Evolutionary conservation across 2,888 invertebrate species (phyloP).

Genomic region (Drosophila suboccidentalis): DNA sequence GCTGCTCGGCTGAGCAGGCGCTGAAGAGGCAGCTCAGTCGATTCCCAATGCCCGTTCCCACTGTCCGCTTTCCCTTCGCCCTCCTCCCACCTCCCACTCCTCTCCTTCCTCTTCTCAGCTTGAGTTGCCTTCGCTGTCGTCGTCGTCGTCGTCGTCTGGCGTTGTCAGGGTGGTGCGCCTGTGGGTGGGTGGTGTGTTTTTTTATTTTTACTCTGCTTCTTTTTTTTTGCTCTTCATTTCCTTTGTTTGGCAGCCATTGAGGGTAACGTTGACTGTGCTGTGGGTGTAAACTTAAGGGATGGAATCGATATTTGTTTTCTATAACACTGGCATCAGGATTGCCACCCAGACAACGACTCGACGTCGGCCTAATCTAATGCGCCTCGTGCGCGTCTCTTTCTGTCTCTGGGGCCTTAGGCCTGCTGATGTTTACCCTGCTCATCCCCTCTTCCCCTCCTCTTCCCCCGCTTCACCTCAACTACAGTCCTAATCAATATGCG

Average conservation of each 20-base stretch:
- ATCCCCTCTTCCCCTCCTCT: constrained; percentile 1
- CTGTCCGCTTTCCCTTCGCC: constrained; percentile 18
- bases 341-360: constrained; percentile 44
- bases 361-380: constrained; percentile 76
- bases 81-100: constrained; percentile 15
- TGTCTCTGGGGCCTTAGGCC: constrained; percentile 64
- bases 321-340: constrained; percentile 64
- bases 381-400: constrained; percentile 73
- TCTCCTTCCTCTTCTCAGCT: constrained; percentile 14
- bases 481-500: constrained; percentile 75
- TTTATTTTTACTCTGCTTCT: constrained; percentile 48
- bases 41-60: constrained; percentile 28
- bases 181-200: constrained; percentile 73
- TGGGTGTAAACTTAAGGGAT: constrained; percentile 79
- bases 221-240: constrained; percentile 68
- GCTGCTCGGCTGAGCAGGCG: constrained; percentile 83
- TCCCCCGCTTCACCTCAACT: background rate
- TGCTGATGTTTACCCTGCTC: constrained; percentile 57
- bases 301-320: constrained; percentile 81
- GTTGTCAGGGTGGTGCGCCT: constrained; percentile 55
- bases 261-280: constrained; percentile 66
- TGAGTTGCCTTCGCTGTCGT: constrained; percentile 41
- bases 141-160: constrained; percentile 65
- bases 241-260: constrained; percentile 81
- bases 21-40: constrained; percentile 59